Conservation (phyloP, 2,797 vertebrate genomes). For the Enteromius afrohamiltoni region DNA sequence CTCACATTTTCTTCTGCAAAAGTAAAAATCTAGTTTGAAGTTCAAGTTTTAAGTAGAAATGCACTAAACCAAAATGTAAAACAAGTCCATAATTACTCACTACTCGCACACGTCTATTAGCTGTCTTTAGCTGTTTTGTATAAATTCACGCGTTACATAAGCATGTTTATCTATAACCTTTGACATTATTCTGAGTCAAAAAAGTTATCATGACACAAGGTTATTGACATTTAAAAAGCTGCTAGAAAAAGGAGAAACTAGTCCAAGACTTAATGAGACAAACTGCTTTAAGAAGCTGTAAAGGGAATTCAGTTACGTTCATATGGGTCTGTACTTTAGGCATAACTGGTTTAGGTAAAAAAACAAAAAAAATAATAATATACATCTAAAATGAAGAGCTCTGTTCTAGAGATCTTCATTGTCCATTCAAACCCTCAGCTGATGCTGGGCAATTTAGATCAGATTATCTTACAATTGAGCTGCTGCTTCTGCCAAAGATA, state of each 20-base stretch:
- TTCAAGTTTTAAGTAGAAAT: not conserved
- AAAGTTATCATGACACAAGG: not conserved
- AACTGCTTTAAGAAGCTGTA: not conserved
- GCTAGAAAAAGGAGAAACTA: not conserved
- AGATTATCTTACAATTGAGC: constrained; percentile 8
- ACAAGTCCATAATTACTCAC: no score
- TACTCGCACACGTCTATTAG: not conserved
- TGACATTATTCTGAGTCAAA: not conserved
- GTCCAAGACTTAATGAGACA: not conserved
- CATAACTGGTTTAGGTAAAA: not conserved
- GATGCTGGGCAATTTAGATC: constrained; percentile 8
- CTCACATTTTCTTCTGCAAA: not conserved
- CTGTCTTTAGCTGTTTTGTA: constrained; percentile 7
- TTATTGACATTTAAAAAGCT: constrained; percentile 7
- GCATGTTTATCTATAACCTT: not conserved
- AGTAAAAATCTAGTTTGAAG: not conserved
- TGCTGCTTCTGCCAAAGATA: not conserved
- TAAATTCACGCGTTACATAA: not conserved
- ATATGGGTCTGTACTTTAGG: not conserved
- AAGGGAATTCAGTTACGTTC: not conserved
- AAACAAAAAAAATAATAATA: not conserved
- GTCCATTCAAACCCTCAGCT: not conserved
- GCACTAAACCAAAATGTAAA: not conserved
- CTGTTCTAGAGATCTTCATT: not conserved
- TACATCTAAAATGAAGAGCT: not conserved